phyloP scores from a whole-genome alignment of 2,113 vertebrate species.

The Elephas maximus region DNA sequence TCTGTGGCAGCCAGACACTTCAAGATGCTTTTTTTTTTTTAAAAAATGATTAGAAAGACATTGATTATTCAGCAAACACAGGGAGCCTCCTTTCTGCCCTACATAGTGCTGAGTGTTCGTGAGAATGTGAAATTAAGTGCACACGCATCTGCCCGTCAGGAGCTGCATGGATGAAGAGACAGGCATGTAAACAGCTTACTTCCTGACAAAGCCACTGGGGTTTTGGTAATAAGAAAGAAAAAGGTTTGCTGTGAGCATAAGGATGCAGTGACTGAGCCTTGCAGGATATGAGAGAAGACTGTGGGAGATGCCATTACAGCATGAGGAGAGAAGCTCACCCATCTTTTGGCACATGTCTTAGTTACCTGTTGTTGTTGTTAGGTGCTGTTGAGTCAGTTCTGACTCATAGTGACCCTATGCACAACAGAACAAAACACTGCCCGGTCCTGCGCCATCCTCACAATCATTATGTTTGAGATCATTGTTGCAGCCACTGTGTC shows the following conservation, averaged over 20 bases:
- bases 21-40: neutral
- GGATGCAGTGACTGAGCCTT: neutral
- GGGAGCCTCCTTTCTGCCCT: neutral
- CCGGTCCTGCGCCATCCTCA: too few relatives aligned
- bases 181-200: neutral
- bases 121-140: neutral
- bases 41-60: slow-evolving; percentile 18
- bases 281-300: neutral
- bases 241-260: neutral
- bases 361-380: neutral
- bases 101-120: neutral
- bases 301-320: neutral
- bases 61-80: neutral
- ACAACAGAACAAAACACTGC: too few relatives aligned
- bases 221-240: neutral
- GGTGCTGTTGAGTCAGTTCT: too few relatives aligned
- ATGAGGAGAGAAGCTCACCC: neutral
- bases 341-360: neutral
- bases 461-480: too few relatives aligned
- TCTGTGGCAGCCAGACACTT: neutral
- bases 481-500: too few relatives aligned
- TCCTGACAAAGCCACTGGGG: neutral
- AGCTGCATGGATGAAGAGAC: neutral
- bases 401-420: too few relatives aligned
- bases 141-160: accelerated